Evolutionary conservation across 2,797 vertebrate species (phyloP).

Genomic region (Pangasius larnaudii): DNA sequence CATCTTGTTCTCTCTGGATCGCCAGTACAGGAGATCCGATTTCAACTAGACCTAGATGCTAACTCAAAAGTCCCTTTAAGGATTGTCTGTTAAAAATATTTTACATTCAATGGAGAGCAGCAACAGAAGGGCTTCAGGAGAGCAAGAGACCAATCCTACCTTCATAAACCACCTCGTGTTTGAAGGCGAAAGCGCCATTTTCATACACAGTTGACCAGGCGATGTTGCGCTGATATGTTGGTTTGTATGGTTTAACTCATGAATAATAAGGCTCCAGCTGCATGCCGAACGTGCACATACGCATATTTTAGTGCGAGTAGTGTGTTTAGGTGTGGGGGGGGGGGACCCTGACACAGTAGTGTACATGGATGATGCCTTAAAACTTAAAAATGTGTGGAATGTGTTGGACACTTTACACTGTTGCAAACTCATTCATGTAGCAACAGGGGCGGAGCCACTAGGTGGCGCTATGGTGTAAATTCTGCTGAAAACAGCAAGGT

Average conservation of each 20-base stretch:
- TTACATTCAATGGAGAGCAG: background rate
- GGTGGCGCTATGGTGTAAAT: background rate
- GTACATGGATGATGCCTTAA: background rate
- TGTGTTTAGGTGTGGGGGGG: too few relatives aligned
- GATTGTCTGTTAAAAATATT: conserved; percentile 15
- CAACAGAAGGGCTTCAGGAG: background rate
- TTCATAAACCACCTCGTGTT: background rate
- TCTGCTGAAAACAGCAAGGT: background rate
- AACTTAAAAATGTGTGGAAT: background rate
- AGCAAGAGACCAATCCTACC: background rate
- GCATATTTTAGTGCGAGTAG: background rate
- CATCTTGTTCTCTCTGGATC: conserved; percentile 29
- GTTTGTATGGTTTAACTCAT: background rate
- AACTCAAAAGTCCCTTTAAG: conserved; percentile 6
- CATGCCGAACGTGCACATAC: background rate
- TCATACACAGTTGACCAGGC: too few relatives aligned
- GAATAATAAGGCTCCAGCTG: background rate
- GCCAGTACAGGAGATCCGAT: background rate
- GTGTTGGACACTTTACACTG: background rate
- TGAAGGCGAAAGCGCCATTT: background rate
- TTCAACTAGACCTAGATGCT: background rate
- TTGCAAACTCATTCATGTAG: background rate
- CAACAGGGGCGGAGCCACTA: background rate
- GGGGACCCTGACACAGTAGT: background rate
- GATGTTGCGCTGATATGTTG: background rate